Evolutionary conservation across 2,888 invertebrate genomes (phyloP), one percentile per base, ranked within the genome.

Genomic region (Gnatocerus cornutus): DNA sequence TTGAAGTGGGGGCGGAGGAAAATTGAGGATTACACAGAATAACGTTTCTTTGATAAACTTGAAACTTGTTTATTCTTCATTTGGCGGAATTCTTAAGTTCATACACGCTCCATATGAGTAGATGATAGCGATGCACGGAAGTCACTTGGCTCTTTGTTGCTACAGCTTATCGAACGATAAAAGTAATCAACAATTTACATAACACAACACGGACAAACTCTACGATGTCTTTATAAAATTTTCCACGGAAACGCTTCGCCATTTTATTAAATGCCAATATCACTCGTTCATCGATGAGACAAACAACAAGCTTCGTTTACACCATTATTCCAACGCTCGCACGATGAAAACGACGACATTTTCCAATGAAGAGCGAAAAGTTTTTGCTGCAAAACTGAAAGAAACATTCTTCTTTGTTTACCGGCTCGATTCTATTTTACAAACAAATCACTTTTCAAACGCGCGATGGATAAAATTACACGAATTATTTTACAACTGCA

Each of bases 21-120:
- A 79, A 79, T 79, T 76, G 76, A 73, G 79, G 78, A 78, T 80
- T 80, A 81, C 79, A 77, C 77, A 78, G 78, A 78, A 79, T 79
- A 80, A 79, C 80, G 79, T 78, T 76, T 78, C 80, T 81, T 80
- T 82, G 82, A 82, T 79, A 78, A 80, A 81, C 79, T 80, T 77
- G 74, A 76, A 81, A 78, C 78, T 80, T 79, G 79, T 81, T 80
- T 81, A 81, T 77, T 78, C 78, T 76, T 79, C 80, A 77, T 79
- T 78, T 75, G 74, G 68, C 63, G 69, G 73, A 74, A 74, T 75
- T 73, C 71, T 71, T 68, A 63, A 68, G 69, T 66, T 71, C 73
- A 71, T 68, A 69, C 68, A 63, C 71, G 65, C 53, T 55, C 46
- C 56, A 65, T 67, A 69, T 71, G 71, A 73, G 52, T 52, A 66